Percentiles rank a stretch among this genome's conserved stretches.
These are phyloP conservation scores for Drosophila chauvacae DNA, from an alignment of 1,140 invertebrate genomes.

Conservation along the genomic window DNA sequence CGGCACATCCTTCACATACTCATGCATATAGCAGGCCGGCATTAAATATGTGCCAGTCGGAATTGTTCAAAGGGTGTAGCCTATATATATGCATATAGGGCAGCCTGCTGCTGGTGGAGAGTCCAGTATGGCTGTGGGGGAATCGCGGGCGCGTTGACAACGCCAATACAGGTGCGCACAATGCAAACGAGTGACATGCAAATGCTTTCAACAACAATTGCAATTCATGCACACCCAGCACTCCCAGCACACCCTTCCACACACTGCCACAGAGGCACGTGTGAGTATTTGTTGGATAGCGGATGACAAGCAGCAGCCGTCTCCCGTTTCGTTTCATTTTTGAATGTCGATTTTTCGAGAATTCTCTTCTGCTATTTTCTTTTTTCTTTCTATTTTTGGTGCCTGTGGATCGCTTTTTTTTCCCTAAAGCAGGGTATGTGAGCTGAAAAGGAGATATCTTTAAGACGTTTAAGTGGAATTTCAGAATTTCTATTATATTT, in stretches of 20 bases:
- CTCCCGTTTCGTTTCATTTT: constrained; percentile 76
- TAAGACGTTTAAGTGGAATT: not conserved
- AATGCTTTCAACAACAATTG: constrained; percentile 83
- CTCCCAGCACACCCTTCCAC: constrained; percentile 6
- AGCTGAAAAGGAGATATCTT: not conserved
- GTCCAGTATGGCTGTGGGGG: not conserved
- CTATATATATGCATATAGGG: not conserved
- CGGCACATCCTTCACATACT: constrained; percentile 20
- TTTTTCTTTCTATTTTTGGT: constrained; percentile 6
- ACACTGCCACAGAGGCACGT: not conserved
- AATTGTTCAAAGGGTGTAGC: constrained; percentile 30
- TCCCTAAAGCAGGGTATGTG: constrained; percentile 8
- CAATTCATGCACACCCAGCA: constrained; percentile 64
- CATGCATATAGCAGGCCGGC: constrained; percentile 65
- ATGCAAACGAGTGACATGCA: constrained; percentile 80
- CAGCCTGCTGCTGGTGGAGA: not conserved
- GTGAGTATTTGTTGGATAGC: constrained; percentile 1
- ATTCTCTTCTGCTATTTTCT: constrained; percentile 39
- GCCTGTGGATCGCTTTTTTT: constrained; percentile 49
- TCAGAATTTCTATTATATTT: no score
- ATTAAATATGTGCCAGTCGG: constrained; percentile 60
- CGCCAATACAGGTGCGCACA: constrained; percentile 77
- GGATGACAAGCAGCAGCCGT: constrained; percentile 54
- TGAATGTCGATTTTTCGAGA: constrained; percentile 71
- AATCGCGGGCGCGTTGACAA: constrained; percentile 62